Base-by-base conservation (phyloP, 1,140 invertebrate genomes). In the Diorhabda elongata region DNA sequence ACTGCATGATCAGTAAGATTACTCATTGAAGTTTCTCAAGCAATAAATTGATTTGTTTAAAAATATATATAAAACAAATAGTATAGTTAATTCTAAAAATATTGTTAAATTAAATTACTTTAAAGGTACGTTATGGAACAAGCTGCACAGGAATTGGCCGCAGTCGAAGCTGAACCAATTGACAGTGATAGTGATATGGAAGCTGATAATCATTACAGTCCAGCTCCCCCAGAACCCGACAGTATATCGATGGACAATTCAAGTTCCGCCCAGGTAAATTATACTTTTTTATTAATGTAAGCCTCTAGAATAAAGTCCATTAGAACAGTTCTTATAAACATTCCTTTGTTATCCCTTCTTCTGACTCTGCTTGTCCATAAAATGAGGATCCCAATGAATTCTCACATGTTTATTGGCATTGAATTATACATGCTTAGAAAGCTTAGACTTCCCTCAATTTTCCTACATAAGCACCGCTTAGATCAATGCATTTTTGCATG, bases 91-190 rank as follows among this genome's bases (percentile, higher is more conserved):
- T 52, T 52, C 6, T 8, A 52, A 6, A 52, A 8, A 52, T 8
- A 8, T 3, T 52, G 6, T 52, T 52, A 6, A 3, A 52, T 52
- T 52, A 8, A 8, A 52, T 52, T 52, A 52, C 64, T 65, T 72
- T 70, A 69, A 47, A 79, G 84, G 43, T 83, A 83, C 73, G 77
- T 85, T 61, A 80, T 83, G 11, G 82, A 83, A 67, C 81, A 82
- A 73, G 85, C 84, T 5, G 77, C 81, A 52, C 80, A 85, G 66
- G 82, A 86, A 77, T 75, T 89, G 80, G 87, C 88, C 26, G 84
- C 84, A 4, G 83, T 87, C 56, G 87, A 89, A 81, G 87, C 88
- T 4, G 87, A 89, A 78, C 87, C 88, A 43, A 89, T 89, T 45
- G 87, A 90, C 60, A 88, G 87, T 67, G 87, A 89, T 72, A 83